phyloP scores from a whole-genome alignment of 2,888 invertebrate species.

The Cryptus viduatorius region DNA sequence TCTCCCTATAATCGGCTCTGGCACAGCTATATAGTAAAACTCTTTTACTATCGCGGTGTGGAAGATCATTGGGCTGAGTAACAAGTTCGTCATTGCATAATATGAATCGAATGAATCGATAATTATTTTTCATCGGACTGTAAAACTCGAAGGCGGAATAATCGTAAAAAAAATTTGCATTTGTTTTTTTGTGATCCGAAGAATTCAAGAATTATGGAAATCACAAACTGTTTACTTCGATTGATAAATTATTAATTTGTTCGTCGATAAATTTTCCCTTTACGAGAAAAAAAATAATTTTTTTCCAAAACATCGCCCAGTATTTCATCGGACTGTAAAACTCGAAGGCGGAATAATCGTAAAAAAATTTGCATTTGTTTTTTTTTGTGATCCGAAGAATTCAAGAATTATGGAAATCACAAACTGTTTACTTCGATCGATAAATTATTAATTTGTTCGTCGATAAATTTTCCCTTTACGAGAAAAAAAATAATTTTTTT shows the following conservation, averaged over 20 bases:
- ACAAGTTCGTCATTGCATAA: slow-evolving; percentile 42
- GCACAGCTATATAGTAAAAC: slow-evolving; percentile 38
- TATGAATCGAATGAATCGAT: slow-evolving; percentile 57
- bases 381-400: neutral
- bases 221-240: neutral
- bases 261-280: neutral
- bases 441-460: slow-evolving; percentile 6
- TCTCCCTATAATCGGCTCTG: slow-evolving; percentile 50
- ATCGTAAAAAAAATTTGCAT: slow-evolving; percentile 41
- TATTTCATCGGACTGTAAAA: neutral
- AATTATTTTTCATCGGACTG: slow-evolving; percentile 29
- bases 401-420: slow-evolving; percentile 1
- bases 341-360: slow-evolving; percentile 30
- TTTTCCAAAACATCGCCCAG: no score
- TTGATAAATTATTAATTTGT: slow-evolving; percentile 8
- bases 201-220: slow-evolving; percentile 15
- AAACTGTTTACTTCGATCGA: slow-evolving; percentile 1
- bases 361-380: slow-evolving; percentile 30
- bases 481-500: no score
- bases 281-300: no score
- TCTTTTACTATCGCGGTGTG: slow-evolving; percentile 41
- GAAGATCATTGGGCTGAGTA: slow-evolving; percentile 57
- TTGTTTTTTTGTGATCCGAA: neutral
- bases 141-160: slow-evolving; percentile 23
- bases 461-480: neutral